Evolutionary conservation across 2,888 invertebrate genomes (phyloP).

Genomic region (Diarsia dahlii): DNA sequence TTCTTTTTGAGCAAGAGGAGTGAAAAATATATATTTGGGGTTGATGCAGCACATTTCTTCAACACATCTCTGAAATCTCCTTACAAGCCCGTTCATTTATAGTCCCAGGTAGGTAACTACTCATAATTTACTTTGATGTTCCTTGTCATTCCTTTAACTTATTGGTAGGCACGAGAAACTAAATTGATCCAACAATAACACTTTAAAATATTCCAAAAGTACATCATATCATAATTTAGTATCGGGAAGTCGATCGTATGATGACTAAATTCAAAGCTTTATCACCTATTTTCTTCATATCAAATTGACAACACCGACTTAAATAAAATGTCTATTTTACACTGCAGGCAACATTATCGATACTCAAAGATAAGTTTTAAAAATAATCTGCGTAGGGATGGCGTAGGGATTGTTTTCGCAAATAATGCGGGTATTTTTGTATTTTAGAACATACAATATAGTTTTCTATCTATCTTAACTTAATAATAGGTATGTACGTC

Average conservation of each 20-base stretch:
- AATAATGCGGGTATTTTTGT: slow-evolving; percentile 4
- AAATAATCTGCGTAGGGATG: slow-evolving; percentile 19
- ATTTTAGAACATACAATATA: neutral
- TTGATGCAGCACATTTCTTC: neutral
- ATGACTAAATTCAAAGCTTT: slow-evolving; percentile 28
- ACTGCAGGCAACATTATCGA: slow-evolving; percentile 3
- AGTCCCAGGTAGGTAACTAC: neutral
- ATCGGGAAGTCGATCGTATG: slow-evolving; percentile 18
- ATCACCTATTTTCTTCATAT: slow-evolving; percentile 34
- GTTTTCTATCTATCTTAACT: too few relatives aligned
- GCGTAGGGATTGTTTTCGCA: slow-evolving; percentile 15
- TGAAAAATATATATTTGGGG: too few relatives aligned
- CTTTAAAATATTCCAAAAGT: slow-evolving; percentile 30
- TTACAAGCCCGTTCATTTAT: neutral
- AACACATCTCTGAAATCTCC: neutral
- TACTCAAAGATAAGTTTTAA: slow-evolving; percentile 28
- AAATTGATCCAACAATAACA: neutral
- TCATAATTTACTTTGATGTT: neutral
- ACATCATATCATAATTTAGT: slow-evolving; percentile 15
- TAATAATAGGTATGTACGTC: too few relatives aligned
- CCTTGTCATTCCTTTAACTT: neutral
- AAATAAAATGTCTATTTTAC: slow-evolving; percentile 24
- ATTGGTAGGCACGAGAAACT: neutral
- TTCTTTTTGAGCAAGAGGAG: too few relatives aligned
- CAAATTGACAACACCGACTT: slow-evolving; percentile 28